Base-by-base conservation (phyloP, 2,797 vertebrate genomes). In the Acipenser oxyrinchus region DNA sequence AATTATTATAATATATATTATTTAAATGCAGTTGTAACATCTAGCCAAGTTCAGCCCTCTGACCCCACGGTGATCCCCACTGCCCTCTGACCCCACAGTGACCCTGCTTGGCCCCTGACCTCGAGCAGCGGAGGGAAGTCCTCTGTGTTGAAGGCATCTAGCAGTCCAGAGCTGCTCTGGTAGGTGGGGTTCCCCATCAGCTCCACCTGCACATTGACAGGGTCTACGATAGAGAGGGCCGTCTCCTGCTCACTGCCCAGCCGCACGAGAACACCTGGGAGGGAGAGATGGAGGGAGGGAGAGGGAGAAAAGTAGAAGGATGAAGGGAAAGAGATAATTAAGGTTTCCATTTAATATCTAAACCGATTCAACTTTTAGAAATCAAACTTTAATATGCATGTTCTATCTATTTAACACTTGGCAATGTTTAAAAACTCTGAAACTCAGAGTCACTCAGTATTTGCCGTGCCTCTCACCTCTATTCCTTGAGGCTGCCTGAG, bases 111-210 rank as follows among this genome's bases (percentile, higher is more conserved):
- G 23, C 1, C 2, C 6, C 77, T 82, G 84, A 98, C 97, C 94
- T 99, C 95, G 65, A 98, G 84, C 70, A 99, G 73, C 0, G 96
- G 97, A 3, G 97, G 95, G 62, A 98, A 94, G 77, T 99, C 97
- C 73, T 93, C 95, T 52, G 95, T 93, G 7, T 93, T 97, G 82
- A 99, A 99, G 9, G 97, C 97, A 66, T 99, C 97, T 81, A 98
- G 80, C 37, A 99, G 80, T 1, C 97, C 97, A 0, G 96, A 95
- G 68, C 90, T 95, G 74, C 89, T 93, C 48, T 94, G 92, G 70
- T 97, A 97, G 0, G 92, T 95, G 66, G 96, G 92, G 77, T 92
- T 97, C 6, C 95, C 95, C 78, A 94, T 88, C 13, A 99, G 87
- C 73, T 98, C 97, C 76, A 99, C 81, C 18, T 99, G 96, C 49